Base-by-base conservation (phyloP, 1,140 invertebrate species). In the Arion vulgaris region DNA sequence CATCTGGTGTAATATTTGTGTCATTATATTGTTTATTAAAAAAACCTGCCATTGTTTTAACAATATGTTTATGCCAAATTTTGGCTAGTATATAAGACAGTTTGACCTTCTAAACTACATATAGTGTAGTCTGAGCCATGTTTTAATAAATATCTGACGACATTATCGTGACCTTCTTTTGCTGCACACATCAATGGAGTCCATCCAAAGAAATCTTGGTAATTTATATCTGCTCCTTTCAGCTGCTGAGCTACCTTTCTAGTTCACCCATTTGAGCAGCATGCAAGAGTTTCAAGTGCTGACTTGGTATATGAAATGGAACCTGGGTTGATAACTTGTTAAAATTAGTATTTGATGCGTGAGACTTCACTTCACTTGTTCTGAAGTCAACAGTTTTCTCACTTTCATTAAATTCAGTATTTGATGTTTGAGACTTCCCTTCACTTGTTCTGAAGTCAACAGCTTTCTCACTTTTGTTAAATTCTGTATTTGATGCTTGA, bases 161-260 rank as follows among this genome's bases (percentile, higher is more conserved):
- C 90, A 71, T 94, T 93, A 28, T 91, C 71, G 57, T 95, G 93
- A 39, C 95, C 95, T 69, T 94, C 94, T 90, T 95, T 95, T 71
- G 95, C 94, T 34, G 96, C 96, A 90, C 95, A 95, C 96, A 97
- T 97, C 11, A 96, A 89, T 34, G 95, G 94, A 17, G 95, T 96
- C 96, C 96, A 97, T 0, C 96, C 95, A 92, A 93, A 96, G 34
- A 92, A 88, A 91, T 97, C 96, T 0, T 91, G 88, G 15, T 88
- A 89, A 89, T 96, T 94, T 1, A 96, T 90, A 85, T 94, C 91
- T 32, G 86, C 74, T 83, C 88, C 88, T 23, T 57, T 68, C 32
- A 90, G 49, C 41, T 83, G 80, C 39, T 82, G 76, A 53, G 82
- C 83, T 13, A 90, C 38, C 36, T 53, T 36, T 78, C 62, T 49